phyloP scores from a whole-genome alignment of 2,888 invertebrate species.

The Diplolepis rosae region DNA sequence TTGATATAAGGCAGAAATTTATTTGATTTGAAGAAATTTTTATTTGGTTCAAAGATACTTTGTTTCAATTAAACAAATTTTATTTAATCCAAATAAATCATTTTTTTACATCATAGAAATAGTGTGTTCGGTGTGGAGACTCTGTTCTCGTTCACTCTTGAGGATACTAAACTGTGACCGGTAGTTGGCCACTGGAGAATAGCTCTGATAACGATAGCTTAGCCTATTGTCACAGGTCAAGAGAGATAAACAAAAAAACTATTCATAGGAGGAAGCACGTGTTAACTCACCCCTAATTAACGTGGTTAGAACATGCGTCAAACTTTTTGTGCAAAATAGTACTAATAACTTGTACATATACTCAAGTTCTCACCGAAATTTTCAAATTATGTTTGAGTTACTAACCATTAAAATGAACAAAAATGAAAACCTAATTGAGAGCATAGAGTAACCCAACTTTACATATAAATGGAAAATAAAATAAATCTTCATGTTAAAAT shows the following conservation, averaged over 20 bases:
- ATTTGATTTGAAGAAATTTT: no score
- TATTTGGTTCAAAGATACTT: no score
- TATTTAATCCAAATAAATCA: no score
- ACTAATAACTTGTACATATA: background rate
- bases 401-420: no score
- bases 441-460: no score
- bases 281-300: conserved; percentile 9
- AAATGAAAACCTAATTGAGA: no score
- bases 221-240: conserved; percentile 43
- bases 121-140: conserved; percentile 14
- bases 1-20: no score
- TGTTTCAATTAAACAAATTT: no score
- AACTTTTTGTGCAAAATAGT: background rate
- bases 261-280: background rate
- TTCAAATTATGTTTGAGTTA: no score
- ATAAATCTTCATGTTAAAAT: background rate
- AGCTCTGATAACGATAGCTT: conserved; percentile 34
- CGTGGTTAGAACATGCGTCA: background rate
- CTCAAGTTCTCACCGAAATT: no score
- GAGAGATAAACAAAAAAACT: background rate
- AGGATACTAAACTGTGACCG: conserved; percentile 45
- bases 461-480: background rate
- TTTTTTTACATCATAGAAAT: no score
- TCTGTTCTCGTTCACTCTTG: conserved; percentile 42
- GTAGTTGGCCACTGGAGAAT: conserved; percentile 21